phyloP scores from a whole-genome alignment of 2,113 vertebrate genomes.

The Apeltes quadracus region DNA sequence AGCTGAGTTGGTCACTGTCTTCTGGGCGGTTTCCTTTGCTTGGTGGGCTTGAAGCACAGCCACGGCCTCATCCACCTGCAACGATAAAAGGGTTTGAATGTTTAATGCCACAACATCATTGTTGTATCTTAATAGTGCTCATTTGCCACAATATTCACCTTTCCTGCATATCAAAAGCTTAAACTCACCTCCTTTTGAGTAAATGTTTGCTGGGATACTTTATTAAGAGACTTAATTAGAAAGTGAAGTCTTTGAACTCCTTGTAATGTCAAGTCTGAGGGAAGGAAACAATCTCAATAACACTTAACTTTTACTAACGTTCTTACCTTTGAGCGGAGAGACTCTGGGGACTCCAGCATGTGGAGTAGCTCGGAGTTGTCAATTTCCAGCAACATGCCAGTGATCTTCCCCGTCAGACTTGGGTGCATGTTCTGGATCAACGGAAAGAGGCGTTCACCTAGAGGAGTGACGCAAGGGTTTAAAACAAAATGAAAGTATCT shows the following conservation, averaged over 20 bases:
- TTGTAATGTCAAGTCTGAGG: not conserved
- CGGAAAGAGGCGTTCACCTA: constrained; percentile 96
- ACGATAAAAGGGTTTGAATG: not conserved
- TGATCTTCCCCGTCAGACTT: constrained; percentile 96
- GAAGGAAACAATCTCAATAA: constrained; percentile 1
- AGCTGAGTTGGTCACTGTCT: constrained; percentile 88
- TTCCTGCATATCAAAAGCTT: not conserved
- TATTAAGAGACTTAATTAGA: not conserved
- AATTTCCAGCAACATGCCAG: constrained; percentile 97
- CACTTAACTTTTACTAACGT: not conserved
- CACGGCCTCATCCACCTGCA: constrained; percentile 96
- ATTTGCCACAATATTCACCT: not conserved
- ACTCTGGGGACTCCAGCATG: constrained; percentile 98
- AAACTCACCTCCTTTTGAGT: not conserved
- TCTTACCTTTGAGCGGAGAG: constrained; percentile 94
- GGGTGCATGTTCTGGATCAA: constrained; percentile 97
- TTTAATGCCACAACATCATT: not conserved
- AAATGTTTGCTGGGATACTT: not conserved
- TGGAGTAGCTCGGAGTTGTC: constrained; percentile 98
- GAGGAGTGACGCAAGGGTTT: constrained; percentile 10
- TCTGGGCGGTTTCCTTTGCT: constrained; percentile 97
- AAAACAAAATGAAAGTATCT: not conserved
- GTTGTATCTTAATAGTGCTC: not conserved
- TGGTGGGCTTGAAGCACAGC: constrained; percentile 98
- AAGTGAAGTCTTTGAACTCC: not conserved